These are phyloP conservation scores for Accipiter virgatus DNA, from an alignment of 2,113 vertebrate species.

Conservation along the genomic window DNA sequence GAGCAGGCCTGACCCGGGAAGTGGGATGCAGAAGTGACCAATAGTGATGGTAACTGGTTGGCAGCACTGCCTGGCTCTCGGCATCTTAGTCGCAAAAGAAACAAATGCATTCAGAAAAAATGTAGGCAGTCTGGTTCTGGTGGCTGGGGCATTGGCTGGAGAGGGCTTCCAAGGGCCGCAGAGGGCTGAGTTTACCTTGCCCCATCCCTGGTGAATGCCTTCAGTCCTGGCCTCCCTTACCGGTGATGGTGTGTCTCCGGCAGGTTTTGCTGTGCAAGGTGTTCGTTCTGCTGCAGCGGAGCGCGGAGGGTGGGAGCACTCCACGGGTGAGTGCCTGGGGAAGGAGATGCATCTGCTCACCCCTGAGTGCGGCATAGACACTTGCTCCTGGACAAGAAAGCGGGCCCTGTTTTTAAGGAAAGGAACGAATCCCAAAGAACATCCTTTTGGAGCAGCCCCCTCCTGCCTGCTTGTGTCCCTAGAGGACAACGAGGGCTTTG, in stretches of 20 bases:
- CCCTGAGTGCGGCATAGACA: rapidly evolving
- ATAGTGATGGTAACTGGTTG: neutral
- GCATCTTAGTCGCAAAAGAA: neutral
- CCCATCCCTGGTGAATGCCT: neutral
- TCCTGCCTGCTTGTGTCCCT: neutral
- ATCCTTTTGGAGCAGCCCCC: neutral
- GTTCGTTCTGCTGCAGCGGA: neutral
- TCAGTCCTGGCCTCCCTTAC: neutral
- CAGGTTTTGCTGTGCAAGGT: neutral
- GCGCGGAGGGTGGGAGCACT: rapidly evolving
- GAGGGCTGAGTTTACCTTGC: neutral
- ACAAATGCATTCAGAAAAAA: neutral
- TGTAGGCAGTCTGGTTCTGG: neutral
- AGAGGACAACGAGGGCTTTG: neutral
- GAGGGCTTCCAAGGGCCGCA: neutral
- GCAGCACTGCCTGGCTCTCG: neutral
- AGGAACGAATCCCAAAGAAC: neutral
- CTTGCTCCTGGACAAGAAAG: neutral
- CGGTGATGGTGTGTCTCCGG: neutral
- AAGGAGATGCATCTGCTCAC: neutral
- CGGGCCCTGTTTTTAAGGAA: neutral
- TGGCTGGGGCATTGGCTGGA: neutral
- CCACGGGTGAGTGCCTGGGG: neutral
- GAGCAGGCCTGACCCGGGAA: neutral
- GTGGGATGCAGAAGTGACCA: neutral